phyloP scores from a whole-genome alignment of 1,140 invertebrate species.

The Sesamia nonagrioides region DNA sequence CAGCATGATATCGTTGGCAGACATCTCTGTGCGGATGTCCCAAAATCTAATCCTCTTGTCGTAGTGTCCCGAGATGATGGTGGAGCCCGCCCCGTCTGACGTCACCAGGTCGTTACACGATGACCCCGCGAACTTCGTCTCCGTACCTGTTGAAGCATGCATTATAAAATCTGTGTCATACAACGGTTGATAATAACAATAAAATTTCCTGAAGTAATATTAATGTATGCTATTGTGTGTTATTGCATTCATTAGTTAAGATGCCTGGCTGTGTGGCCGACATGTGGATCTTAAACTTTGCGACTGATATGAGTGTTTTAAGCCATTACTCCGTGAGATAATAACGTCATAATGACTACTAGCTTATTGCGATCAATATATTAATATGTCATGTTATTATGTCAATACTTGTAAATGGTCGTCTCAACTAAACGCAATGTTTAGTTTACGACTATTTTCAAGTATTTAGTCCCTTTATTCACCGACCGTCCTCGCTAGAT shows the following conservation, averaged over 20 bases:
- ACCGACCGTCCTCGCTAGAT: no score
- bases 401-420: no score
- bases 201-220: constrained; percentile 34
- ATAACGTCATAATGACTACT: neutral
- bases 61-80: constrained; percentile 98
- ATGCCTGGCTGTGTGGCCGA: neutral
- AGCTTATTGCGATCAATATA: neutral
- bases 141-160: constrained; percentile 90
- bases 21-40: constrained; percentile 95
- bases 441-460: no score
- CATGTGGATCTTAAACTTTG: neutral
- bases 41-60: constrained; percentile 99
- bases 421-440: no score
- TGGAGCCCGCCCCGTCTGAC: constrained; percentile 94
- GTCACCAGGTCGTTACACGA: constrained; percentile 98
- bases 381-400: neutral
- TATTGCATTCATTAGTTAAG: constrained; percentile 24
- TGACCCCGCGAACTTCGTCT: constrained; percentile 98
- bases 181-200: constrained; percentile 36
- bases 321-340: neutral
- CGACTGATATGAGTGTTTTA: constrained; percentile 16
- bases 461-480: no score
- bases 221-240: constrained; percentile 20
- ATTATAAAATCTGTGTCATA: constrained; percentile 26
- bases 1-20: constrained; percentile 94